Base-by-base conservation (phyloP, 2,888 invertebrate species). In the Sinohyriopsis cumingii region DNA sequence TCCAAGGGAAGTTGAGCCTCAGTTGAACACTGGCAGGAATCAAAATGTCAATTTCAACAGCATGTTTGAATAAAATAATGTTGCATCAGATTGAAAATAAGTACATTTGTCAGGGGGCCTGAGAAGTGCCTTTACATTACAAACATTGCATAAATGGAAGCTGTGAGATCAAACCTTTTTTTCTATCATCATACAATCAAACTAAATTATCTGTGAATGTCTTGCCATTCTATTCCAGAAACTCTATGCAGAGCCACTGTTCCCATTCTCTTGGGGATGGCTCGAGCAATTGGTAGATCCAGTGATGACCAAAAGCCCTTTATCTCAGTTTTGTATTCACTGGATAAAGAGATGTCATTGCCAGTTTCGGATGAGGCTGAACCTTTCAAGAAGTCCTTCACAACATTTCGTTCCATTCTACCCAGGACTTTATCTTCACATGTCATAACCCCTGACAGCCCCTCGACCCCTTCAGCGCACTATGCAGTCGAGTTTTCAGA, bases 211-310 rank as follows among this genome's bases (percentile, higher is more conserved):
- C 45, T 45, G 3, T 55, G 18, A 24, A n/a, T 25, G n/a, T 19
- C 59, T 28, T 63, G 22, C 20, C 20, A 56, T 61, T 63, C n/a
- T 55, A 15, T 84, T 84, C 19, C 86, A 93, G 92, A 94, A n/a
- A 94, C 95, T 73, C 90, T 97, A 5, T 97, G 96, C 89, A 95
- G 95, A 87, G 94, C 94, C 33, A 94, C 95, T 1, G 93, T 98
- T 25, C 98, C 98, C 9, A 92, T 95, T 74, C 91, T 98, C 1
- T 94, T 99, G 67, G 97, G 99, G 0, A 89, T 98, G 74, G 94
- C 95, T 0, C 91, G 99, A 63, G 96, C 99, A 0, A 94, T 99
- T 93, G 98, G 98, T 0, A 92, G 99, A 95, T 88, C 95, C 88
- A 93, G 95, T 1, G 93, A 93, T 2, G 92, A 93, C 9, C 95